phyloP scores from a whole-genome alignment of 2,888 invertebrate genomes.

The Amiota mariae region DNA sequence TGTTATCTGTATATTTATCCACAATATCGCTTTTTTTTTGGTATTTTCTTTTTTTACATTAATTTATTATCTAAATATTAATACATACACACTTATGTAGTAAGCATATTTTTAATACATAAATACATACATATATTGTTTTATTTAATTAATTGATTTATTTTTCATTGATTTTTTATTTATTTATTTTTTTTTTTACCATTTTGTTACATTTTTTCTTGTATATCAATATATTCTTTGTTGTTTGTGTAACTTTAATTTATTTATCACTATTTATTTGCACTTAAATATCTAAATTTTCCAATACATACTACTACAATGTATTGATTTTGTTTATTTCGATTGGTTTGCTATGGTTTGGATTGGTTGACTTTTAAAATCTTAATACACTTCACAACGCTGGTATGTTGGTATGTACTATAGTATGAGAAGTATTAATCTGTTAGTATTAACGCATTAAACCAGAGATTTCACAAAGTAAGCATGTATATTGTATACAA shows the following conservation, averaged over 20 bases:
- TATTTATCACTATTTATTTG: constrained; percentile 49
- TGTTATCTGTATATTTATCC: constrained; percentile 39
- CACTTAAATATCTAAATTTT: constrained; percentile 21
- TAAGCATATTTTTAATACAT: constrained; percentile 25
- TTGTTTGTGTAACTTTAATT: constrained; percentile 44
- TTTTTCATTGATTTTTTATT: constrained; percentile 20
- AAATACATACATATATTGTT: constrained; percentile 15
- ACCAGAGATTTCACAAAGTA: no score
- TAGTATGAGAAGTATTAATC: no score
- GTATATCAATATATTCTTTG: constrained; percentile 37
- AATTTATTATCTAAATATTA: neutral
- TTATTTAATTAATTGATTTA: constrained; percentile 24
- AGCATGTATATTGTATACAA: no score
- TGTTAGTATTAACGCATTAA: no score
- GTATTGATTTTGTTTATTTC: constrained; percentile 36
- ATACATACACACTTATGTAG: constrained; percentile 24
- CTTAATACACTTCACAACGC: no score
- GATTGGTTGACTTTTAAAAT: constrained; percentile 12
- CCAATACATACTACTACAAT: constrained; percentile 43
- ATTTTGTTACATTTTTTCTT: constrained; percentile 14
- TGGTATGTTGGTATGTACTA: no score
- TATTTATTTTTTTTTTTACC: constrained; percentile 23
- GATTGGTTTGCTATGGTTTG: neutral
- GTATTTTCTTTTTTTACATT: constrained; percentile 10
- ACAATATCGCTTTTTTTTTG: constrained; percentile 21